Evolutionary conservation across 1,140 invertebrate species (phyloP).

Genomic region (Megalonaias nervosa): DNA sequence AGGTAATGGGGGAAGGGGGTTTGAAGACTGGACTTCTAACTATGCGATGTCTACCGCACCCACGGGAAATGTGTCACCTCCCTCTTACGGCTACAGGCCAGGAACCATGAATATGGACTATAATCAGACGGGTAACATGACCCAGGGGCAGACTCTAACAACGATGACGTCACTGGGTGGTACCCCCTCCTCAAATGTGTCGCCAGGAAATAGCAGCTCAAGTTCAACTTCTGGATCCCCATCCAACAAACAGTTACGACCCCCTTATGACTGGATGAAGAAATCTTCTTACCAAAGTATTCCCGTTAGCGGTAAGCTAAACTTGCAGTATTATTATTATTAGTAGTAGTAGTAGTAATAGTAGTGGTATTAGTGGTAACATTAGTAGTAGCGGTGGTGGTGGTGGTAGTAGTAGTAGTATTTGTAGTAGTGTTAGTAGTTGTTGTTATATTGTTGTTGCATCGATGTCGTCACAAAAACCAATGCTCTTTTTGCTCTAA

Average conservation of each 20-base stretch:
- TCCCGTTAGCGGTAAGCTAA: slow-evolving; percentile 33
- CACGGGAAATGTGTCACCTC: slow-evolving; percentile 19
- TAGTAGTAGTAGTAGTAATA: too few relatives aligned
- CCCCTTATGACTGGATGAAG: slow-evolving; percentile 55
- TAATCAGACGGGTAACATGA: slow-evolving; percentile 20
- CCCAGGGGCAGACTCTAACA: slow-evolving; percentile 25
- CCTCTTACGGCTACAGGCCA: slow-evolving; percentile 31
- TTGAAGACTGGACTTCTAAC: not conserved
- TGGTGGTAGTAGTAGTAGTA: too few relatives aligned
- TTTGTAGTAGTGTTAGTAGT: too few relatives aligned
- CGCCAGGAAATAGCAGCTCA: slow-evolving; percentile 40
- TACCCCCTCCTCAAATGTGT: slow-evolving; percentile 30
- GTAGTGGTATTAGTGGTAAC: too few relatives aligned
- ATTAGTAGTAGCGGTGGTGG: too few relatives aligned
- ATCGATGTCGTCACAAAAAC: too few relatives aligned
- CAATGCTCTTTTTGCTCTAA: too few relatives aligned
- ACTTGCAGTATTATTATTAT: not conserved
- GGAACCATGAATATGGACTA: slow-evolving; percentile 33
- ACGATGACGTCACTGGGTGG: slow-evolving; percentile 14
- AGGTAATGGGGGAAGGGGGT: slow-evolving; percentile 7
- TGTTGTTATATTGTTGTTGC: too few relatives aligned
- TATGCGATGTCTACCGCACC: slow-evolving; percentile 31
- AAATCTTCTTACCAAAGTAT: slow-evolving; percentile 43
- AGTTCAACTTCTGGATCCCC: slow-evolving; percentile 40
- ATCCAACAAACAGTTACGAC: slow-evolving; percentile 50